Conservation (phyloP, 2,113 vertebrate genomes). For the Eretmochelys imbricata region DNA sequence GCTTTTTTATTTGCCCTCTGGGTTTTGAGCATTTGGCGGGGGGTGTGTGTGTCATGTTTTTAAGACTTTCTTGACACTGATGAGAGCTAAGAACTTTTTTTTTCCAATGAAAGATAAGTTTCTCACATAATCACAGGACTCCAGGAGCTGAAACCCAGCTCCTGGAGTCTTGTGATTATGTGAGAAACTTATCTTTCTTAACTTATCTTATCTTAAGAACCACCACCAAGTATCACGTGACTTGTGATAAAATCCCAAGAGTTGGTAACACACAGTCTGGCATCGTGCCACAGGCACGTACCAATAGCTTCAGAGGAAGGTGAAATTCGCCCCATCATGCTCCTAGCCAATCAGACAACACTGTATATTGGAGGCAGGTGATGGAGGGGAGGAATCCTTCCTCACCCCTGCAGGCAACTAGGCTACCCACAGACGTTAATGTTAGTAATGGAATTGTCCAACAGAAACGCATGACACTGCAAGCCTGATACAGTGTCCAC, state of each 20-base stretch:
- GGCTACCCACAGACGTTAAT: background rate
- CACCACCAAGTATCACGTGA: background rate
- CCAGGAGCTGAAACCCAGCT: background rate
- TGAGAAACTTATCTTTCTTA: too few relatives aligned
- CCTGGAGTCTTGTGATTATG: too few relatives aligned
- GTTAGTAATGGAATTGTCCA: background rate
- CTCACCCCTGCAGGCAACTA: background rate
- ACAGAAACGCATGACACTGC: background rate
- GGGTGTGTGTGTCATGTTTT: background rate
- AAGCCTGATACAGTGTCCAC: background rate
- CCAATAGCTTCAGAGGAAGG: background rate
- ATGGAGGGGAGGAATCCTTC: background rate
- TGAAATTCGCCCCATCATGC: background rate
- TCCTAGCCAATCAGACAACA: background rate
- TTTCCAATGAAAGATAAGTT: background rate
- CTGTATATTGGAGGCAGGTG: background rate
- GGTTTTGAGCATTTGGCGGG: background rate
- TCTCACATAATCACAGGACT: rapidly evolving
- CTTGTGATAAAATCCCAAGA: background rate
- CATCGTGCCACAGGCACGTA: background rate
- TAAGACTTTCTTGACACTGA: background rate
- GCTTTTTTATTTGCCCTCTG: background rate
- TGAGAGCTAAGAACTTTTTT: background rate
- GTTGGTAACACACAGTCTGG: background rate
- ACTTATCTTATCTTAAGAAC: background rate